These are phyloP conservation scores for Melanostigma gelatinosum DNA, from an alignment of 2,113 vertebrate species.

Conservation along the genomic window DNA sequence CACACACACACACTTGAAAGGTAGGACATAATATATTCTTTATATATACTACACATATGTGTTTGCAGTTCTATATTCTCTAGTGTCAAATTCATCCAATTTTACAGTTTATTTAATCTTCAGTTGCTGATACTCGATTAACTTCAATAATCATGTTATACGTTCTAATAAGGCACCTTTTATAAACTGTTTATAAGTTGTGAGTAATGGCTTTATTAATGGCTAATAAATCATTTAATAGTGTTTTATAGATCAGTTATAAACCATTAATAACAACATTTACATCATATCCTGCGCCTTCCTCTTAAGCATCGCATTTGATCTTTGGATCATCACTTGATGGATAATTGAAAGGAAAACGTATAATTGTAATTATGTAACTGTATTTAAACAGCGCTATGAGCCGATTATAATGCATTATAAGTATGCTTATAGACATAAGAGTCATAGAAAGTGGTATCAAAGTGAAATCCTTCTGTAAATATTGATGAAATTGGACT, in stretches of 20 bases:
- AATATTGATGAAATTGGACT: slow-evolving; percentile 22
- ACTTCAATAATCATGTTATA: slow-evolving; percentile 3
- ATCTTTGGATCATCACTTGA: slow-evolving; percentile 5
- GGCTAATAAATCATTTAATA: slow-evolving; percentile 4
- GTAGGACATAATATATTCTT: slow-evolving; percentile 47
- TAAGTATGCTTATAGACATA: not conserved
- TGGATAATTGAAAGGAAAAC: not conserved
- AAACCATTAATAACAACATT: not conserved
- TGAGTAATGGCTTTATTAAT: slow-evolving; percentile 8
- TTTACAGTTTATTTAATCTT: slow-evolving; percentile 8
- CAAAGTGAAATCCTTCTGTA: slow-evolving; percentile 11
- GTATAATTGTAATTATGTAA: too few relatives aligned
- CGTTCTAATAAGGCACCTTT: slow-evolving; percentile 4
- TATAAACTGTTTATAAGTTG: not conserved
- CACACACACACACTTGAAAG: slow-evolving; percentile 37
- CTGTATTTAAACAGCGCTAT: not conserved
- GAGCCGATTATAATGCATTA: not conserved
- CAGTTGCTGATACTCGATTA: not conserved
- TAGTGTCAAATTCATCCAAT: not conserved
- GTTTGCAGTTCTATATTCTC: slow-evolving; percentile 18
- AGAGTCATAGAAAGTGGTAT: not conserved
- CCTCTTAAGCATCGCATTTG: too few relatives aligned
- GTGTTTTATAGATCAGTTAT: not conserved
- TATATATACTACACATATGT: slow-evolving; percentile 7
- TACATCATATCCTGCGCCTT: not conserved